Base-by-base conservation (phyloP, 1,140 invertebrate genomes). In the Eupristina koningsbergeri region DNA sequence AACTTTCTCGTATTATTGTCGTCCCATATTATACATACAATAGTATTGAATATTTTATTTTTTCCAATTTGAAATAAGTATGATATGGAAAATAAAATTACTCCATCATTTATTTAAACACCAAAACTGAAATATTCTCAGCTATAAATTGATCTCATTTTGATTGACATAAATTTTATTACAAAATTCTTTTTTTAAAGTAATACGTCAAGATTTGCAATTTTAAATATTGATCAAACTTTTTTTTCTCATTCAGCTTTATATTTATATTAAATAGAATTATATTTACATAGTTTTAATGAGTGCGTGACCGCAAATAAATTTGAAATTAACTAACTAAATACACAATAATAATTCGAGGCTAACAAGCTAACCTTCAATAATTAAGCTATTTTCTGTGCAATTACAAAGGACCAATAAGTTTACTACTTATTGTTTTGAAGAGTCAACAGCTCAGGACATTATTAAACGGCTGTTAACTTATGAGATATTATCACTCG, bases 251-350 rank as follows among this genome's bases (percentile, higher is more conserved):
- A 1, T 26, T 22, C 26, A 26, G n/a, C n/a, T n/a, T n/a, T n/a
- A n/a, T n/a, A n/a, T n/a, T n/a, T n/a, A n/a, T n/a, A n/a, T n/a
- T n/a, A n/a, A n/a, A n/a, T n/a, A n/a, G n/a, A n/a, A n/a, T n/a
- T n/a, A n/a, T n/a, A n/a, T n/a, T n/a, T n/a, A n/a, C n/a, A n/a
- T n/a, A n/a, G n/a, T n/a, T n/a, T n/a, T n/a, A n/a, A n/a, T 67
- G 47, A 74, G 29, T 50, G 73, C 71, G 34, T 81, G 31, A 64
- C 15, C 31, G 22, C 61, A 64, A 34, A 34, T 64, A 64, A 34
- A 64, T n/a, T 26, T 3, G 3, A 9, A 50, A 79, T 79, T 53
- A n/a, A 67, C 13, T 29, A 45, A 7, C 13, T 19, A 36, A 41
- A 47, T 39, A 26, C 29, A 64, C 34, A 58, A 58, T 22, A 26